Conservation (phyloP, 2,888 invertebrate genomes). For the Drosophila paracracens region DNA sequence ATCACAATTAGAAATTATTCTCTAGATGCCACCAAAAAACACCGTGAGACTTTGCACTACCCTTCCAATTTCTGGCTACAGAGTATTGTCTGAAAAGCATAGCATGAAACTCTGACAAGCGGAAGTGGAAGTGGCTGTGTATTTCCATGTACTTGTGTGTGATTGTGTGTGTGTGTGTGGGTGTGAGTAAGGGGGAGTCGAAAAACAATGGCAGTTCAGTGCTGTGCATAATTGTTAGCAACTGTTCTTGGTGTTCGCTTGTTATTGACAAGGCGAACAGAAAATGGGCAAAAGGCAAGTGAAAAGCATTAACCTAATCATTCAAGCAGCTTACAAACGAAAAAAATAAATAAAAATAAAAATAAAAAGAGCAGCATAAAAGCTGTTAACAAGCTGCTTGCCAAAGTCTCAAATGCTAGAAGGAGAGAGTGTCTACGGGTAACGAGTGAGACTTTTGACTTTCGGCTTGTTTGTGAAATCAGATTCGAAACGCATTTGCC, state of each 20-base stretch:
- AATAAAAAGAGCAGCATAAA: neutral
- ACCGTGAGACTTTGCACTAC: neutral
- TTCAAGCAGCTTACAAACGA: conserved; percentile 19
- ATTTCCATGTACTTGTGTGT: conserved; percentile 15
- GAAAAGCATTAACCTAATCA: conserved; percentile 30
- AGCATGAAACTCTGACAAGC: conserved; percentile 33
- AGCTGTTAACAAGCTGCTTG: conserved; percentile 22
- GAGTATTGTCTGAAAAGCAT: conserved; percentile 32
- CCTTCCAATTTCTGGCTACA: neutral
- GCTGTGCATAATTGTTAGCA: conserved; percentile 56
- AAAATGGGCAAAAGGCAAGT: conserved; percentile 34
- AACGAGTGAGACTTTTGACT: conserved; percentile 10
- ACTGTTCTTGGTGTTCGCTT: conserved; percentile 24
- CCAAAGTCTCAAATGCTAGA: conserved; percentile 3
- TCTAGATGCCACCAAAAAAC: neutral
- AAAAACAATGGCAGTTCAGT: conserved; percentile 34
- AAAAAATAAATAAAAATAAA: neutral
- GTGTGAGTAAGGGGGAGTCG: conserved; percentile 6
- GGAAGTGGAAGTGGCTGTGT: conserved; percentile 44
- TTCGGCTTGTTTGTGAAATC: conserved; percentile 45
- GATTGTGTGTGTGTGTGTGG: neutral
- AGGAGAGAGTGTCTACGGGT: neutral
- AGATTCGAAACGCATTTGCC: conserved; percentile 63
- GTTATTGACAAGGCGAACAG: conserved; percentile 14
- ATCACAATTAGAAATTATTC: neutral